phyloP scores from a whole-genome alignment of 2,113 vertebrate species.

The Cavia porcellus region DNA sequence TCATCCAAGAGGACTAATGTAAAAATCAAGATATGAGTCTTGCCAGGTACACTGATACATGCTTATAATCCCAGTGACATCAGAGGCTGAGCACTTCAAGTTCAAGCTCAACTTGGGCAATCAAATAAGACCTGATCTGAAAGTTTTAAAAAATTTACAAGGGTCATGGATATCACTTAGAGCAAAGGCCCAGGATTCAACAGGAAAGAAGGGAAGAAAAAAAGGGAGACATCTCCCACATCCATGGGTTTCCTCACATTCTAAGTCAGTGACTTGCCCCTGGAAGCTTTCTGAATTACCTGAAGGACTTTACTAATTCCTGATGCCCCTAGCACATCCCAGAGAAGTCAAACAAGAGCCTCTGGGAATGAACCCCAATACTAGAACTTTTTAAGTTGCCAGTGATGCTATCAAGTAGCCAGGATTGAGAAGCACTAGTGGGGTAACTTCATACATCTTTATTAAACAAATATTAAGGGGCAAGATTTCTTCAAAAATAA shows the following conservation, averaged over 20 bases:
- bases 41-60: neutral
- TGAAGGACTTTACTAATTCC: neutral
- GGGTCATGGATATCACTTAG: neutral
- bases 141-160: neutral
- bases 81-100: neutral
- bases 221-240: neutral
- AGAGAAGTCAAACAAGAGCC: neutral
- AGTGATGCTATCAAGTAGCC: neutral
- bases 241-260: neutral
- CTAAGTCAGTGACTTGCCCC: neutral
- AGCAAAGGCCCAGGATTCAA: neutral
- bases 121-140: neutral
- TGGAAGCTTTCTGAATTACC: neutral
- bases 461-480: neutral
- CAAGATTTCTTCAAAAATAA: neutral
- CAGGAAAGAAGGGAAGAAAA: neutral
- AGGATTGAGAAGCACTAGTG: neutral
- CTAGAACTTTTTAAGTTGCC: neutral
- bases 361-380: neutral
- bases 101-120: neutral
- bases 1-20: neutral
- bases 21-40: neutral
- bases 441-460: neutral
- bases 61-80: neutral
- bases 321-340: neutral